Evolutionary conservation across 2,113 vertebrate species (phyloP), one percentile per base, ranked within the genome.

Genomic region (Cygnus atratus): DNA sequence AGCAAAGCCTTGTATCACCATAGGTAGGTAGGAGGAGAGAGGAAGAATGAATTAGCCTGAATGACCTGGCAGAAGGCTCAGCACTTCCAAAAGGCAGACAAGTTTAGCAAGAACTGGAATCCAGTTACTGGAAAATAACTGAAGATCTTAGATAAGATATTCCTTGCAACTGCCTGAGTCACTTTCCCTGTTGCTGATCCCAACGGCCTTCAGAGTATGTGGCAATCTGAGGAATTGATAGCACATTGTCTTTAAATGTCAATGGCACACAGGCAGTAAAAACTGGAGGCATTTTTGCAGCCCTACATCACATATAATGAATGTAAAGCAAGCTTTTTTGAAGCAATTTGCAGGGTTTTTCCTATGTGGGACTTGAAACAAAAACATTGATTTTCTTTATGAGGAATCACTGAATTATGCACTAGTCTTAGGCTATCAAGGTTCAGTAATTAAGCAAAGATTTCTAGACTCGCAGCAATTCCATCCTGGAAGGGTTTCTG

Each of bases 401-500:
- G 0, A 82, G 52, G 73, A 90, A 87, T 70, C 83, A 88, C 26
- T 76, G 57, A 88, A 54, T 88, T 84, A 75, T 31, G n/a, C 24
- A 50, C 52, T 54, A 61, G 37, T 66, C 48, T 88, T 71, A 66
- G 15, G 44, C 39, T 50, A 81, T 6, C 70, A 75, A 84, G 77
- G 50, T 84, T 58, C 80, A 84, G 73, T 70, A 93, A 87, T 84
- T 92, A 94, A 81, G 85, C 12, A 33, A 52, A 73, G 55, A 70
- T 55, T 75, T 90, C 74, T 84, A 79, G 74, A 92, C 77, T 74
- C 76, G 70, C 54, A 93, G 57, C 31, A 68, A 84, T 87, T 92
- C 62, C 29, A 74, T 22, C 75, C 71, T 71, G 63, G 82, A 94
- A 94, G 74, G 22, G 28, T 68, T 95, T 83, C 25, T 3, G 2